Percentiles rank a stretch among this genome's conserved stretches.
phyloP scores from a whole-genome alignment of 2,888 invertebrate genomes.

The Himalopsyche anomala region DNA sequence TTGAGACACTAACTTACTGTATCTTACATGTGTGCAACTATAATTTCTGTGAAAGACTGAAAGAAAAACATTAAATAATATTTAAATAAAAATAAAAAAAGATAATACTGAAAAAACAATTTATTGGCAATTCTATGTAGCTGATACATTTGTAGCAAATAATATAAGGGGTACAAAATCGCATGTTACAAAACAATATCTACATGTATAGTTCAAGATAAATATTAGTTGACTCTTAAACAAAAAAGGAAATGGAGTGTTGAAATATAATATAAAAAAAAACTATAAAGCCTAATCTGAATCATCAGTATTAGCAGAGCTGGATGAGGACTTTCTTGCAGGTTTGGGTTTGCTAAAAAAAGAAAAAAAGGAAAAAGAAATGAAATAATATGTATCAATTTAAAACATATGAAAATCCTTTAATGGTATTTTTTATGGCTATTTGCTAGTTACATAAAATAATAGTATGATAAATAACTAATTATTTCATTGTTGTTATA shows the following conservation, averaged over 20 bases:
- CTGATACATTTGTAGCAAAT: constrained; percentile 37
- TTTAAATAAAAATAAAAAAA: constrained; percentile 44
- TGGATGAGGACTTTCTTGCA: constrained; percentile 60
- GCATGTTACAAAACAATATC: constrained; percentile 19
- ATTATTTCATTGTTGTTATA: no score
- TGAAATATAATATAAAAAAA: constrained; percentile 58
- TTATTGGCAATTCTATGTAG: constrained; percentile 41
- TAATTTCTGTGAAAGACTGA: constrained; percentile 39
- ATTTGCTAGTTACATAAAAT: no score
- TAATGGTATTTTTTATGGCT: constrained; percentile 65
- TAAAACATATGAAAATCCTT: constrained; percentile 66
- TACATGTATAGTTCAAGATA: background rate
- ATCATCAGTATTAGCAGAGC: constrained; percentile 59
- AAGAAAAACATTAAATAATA: constrained; percentile 8
- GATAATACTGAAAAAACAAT: constrained; percentile 39
- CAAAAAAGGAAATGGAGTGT: constrained; percentile 22
- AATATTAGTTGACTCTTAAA: background rate
- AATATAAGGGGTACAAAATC: constrained; percentile 10
- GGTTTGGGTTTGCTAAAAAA: constrained; percentile 65
- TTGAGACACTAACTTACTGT: background rate
- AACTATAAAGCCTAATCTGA: constrained; percentile 58
- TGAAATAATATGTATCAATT: constrained; percentile 66
- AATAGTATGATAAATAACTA: constrained; percentile 65
- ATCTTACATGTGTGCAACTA: constrained; percentile 3
- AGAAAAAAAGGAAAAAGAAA: constrained; percentile 66